phyloP scores from a whole-genome alignment of 1,140 invertebrate species.

The Sinonovacula constricta region DNA sequence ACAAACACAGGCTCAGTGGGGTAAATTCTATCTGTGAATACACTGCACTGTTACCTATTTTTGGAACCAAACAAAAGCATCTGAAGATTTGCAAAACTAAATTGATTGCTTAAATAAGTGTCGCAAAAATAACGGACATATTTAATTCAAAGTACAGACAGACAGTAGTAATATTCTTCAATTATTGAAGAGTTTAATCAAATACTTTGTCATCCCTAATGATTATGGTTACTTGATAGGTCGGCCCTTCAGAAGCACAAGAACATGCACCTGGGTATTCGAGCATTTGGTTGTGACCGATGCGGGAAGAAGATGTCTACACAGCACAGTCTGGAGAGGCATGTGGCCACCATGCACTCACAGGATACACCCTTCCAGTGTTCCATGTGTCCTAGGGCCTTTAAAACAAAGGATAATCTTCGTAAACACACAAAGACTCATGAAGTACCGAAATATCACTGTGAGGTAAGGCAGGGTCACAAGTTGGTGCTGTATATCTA shows the following conservation, averaged over 20 bases:
- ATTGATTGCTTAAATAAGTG: no score
- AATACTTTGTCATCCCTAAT: no score
- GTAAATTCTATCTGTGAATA: no score
- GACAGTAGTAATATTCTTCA: no score
- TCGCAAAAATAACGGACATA: no score
- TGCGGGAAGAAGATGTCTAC: slow-evolving; percentile 45
- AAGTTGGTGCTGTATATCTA: not conserved
- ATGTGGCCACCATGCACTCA: slow-evolving; percentile 24
- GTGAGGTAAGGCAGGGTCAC: slow-evolving; percentile 22
- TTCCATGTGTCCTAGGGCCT: slow-evolving; percentile 21
- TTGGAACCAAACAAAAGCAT: no score
- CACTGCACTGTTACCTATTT: no score
- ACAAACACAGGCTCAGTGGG: no score
- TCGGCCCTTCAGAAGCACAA: slow-evolving; percentile 42
- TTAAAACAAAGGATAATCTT: slow-evolving; percentile 42
- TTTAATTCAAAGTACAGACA: no score
- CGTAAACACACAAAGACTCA: slow-evolving; percentile 44
- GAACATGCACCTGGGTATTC: slow-evolving; percentile 46
- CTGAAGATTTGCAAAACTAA: no score
- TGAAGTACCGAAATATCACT: slow-evolving; percentile 39
- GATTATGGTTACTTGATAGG: no score
- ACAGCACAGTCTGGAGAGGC: slow-evolving; percentile 36
- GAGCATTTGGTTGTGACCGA: slow-evolving; percentile 60
- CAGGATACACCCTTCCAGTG: slow-evolving; percentile 35
- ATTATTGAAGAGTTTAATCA: no score